Evolutionary conservation across 2,888 invertebrate species (phyloP).

Genomic region (Camponotus fellah): DNA sequence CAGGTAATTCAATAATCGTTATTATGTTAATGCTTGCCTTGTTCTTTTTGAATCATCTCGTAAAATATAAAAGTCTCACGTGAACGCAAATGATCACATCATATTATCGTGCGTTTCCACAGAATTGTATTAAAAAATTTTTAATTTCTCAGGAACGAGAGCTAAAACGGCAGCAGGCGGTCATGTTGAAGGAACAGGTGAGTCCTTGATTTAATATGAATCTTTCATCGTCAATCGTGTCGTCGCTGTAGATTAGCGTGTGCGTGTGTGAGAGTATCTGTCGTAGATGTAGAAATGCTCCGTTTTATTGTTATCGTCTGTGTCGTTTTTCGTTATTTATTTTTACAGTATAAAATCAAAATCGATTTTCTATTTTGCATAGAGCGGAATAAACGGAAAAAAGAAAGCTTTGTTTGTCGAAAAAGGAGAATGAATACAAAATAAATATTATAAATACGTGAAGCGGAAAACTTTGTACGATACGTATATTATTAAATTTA

Average conservation of each 20-base stretch:
- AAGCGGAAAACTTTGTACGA: background rate
- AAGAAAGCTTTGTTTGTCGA: background rate
- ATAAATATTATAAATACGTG: background rate
- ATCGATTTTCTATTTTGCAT: conserved; percentile 11
- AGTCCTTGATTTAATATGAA: conserved; percentile 78
- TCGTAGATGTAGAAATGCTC: conserved; percentile 71
- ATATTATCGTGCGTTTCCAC: background rate
- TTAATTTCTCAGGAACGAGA: conserved; percentile 94
- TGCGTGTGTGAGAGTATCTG: conserved; percentile 51
- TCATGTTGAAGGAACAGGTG: conserved; percentile 97
- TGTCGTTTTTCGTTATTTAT: conserved; percentile 14
- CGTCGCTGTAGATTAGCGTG: conserved; percentile 69
- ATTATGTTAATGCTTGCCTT: conserved; percentile 42
- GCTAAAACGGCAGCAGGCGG: conserved; percentile 95
- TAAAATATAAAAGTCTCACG: conserved; percentile 9
- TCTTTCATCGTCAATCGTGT: conserved; percentile 52
- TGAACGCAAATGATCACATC: conserved; percentile 14
- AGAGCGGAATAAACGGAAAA: conserved; percentile 14
- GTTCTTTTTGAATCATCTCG: conserved; percentile 18
- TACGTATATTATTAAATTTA: background rate
- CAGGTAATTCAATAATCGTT: conserved; percentile 89
- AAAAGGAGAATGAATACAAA: background rate
- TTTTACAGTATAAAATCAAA: conserved; percentile 8
- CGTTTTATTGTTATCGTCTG: conserved; percentile 60
- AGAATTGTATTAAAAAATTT: conserved; percentile 47